phyloP scores from a whole-genome alignment of 2,888 invertebrate species.

The Netelia fuscicornis region DNA sequence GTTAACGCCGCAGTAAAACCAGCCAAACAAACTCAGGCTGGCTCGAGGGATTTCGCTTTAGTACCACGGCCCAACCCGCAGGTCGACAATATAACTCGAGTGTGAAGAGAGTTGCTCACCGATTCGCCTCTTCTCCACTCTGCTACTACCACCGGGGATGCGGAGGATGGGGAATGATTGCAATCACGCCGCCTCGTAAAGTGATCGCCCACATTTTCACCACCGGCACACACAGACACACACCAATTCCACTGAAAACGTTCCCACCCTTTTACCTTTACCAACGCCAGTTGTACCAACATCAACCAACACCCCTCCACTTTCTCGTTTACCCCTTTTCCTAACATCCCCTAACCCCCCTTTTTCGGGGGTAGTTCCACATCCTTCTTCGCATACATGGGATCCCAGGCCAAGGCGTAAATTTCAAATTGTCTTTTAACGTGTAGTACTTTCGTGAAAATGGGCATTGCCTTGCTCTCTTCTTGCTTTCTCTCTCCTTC shows the following conservation, averaged over 20 bases:
- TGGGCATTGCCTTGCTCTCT: conserved; percentile 50
- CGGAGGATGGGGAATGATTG: conserved; percentile 73
- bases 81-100: conserved; percentile 74
- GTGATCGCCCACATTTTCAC: conserved; percentile 73
- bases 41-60: conserved; percentile 71
- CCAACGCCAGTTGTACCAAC: conserved; percentile 26
- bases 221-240: conserved; percentile 22
- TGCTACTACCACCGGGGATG: conserved; percentile 63
- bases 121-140: conserved; percentile 66
- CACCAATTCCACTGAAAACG: conserved; percentile 30
- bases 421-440: conserved; percentile 68
- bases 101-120: conserved; percentile 72
- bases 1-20: conserved; percentile 82
- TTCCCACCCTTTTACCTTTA: conserved; percentile 41
- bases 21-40: conserved; percentile 76
- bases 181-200: conserved; percentile 78
- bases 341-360: background rate
- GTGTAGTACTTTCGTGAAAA: conserved; percentile 63
- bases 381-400: conserved; percentile 22
- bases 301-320: conserved; percentile 4
- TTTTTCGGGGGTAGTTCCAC: background rate
- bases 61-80: conserved; percentile 74
- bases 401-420: conserved; percentile 53
- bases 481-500: conserved; percentile 31
- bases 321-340: conserved; percentile 1